These are phyloP conservation scores for Nesometra sesokonis DNA, from an alignment of 35 echinoderm and acorn worm species.

Conservation along the genomic window DNA sequence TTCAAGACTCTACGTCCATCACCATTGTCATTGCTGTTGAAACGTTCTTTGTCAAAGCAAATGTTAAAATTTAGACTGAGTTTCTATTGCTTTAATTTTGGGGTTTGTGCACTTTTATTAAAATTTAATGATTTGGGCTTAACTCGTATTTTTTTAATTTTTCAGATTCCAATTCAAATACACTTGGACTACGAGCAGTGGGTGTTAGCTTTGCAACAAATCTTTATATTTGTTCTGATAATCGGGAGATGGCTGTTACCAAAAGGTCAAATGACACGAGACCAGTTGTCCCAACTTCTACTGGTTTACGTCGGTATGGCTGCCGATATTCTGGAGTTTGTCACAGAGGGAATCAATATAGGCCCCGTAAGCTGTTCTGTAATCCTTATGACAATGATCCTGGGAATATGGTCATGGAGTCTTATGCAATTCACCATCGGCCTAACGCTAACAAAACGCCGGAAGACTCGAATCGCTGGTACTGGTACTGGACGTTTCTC, in stretches of 20 bases:
- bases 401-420: slow-evolving; percentile 76
- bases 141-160: not conserved
- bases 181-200: not conserved
- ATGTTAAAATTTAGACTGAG: too few relatives aligned
- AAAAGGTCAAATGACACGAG: slow-evolving; percentile 6
- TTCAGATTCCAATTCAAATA: slow-evolving; percentile 2
- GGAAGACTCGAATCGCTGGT: slow-evolving; percentile 65
- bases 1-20: too few relatives aligned
- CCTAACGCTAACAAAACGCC: slow-evolving; percentile 79
- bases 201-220: not conserved
- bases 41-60: too few relatives aligned
- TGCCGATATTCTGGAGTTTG: slow-evolving; percentile 9
- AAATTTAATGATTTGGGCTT: too few relatives aligned
- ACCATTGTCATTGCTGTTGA: too few relatives aligned
- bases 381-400: not conserved
- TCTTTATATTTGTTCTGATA: not conserved
- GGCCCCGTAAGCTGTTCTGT: not conserved
- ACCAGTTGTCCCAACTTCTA: slow-evolving; percentile 5
- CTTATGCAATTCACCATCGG: slow-evolving; percentile 81
- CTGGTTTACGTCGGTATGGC: slow-evolving; percentile 14
- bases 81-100: too few relatives aligned
- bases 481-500: not conserved
- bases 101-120: too few relatives aligned
- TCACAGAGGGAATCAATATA: not conserved
- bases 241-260: slow-evolving; percentile 1